Evolutionary conservation across 2,888 invertebrate genomes (phyloP).

Genomic region (Operophtera brumata): DNA sequence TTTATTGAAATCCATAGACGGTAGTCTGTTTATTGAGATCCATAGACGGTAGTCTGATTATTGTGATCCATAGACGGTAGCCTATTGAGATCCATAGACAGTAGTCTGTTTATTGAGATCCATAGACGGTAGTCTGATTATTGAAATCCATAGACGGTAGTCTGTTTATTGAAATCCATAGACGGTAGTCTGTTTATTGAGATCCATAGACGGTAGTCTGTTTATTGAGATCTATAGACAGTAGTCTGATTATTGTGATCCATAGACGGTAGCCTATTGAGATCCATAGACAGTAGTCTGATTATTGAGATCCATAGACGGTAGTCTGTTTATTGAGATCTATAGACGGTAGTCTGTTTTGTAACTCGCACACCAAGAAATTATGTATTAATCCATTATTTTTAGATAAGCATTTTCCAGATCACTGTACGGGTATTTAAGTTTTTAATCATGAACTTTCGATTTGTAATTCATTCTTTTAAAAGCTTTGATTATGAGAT

Average conservation of each 20-base stretch:
- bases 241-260: constrained; percentile 39
- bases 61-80: too few species aligned
- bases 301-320: too few species aligned
- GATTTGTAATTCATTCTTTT: constrained; percentile 66
- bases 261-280: constrained; percentile 12
- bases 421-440: constrained; percentile 25
- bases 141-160: constrained; percentile 38
- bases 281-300: too few species aligned
- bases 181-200: constrained; percentile 34
- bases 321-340: constrained; percentile 40
- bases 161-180: constrained; percentile 39
- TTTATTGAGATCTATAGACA: constrained; percentile 40
- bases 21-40: constrained; percentile 39
- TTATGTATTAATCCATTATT: constrained; percentile 68
- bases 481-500: constrained; percentile 70
- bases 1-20: constrained; percentile 40
- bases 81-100: constrained; percentile 42
- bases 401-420: constrained; percentile 31
- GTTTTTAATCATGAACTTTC: constrained; percentile 77
- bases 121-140: constrained; percentile 13
- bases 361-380: constrained; percentile 43
- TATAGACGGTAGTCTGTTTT: constrained; percentile 12
- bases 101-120: constrained; percentile 39
- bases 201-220: constrained; percentile 29
- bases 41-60: constrained; percentile 13